phyloP scores from a whole-genome alignment of 2,113 vertebrate species.

The Strigops habroptila region DNA sequence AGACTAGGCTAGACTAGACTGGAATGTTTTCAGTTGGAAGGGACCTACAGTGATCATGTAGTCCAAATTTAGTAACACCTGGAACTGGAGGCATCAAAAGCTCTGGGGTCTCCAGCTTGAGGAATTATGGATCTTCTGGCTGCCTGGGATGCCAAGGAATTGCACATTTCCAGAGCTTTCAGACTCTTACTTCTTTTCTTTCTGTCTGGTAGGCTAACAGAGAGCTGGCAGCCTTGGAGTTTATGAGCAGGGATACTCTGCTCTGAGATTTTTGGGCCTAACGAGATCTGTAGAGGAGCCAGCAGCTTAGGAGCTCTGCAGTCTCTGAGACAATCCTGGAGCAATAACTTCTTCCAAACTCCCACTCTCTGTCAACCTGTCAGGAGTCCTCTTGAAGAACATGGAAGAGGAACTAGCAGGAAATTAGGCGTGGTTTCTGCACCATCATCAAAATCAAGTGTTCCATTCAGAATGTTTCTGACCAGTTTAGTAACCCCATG shows the following conservation, averaged over 20 bases:
- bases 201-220: conserved; percentile 9
- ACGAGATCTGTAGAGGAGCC: conserved; percentile 51
- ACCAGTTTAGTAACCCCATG: not conserved
- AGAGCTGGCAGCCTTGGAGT: conserved; percentile 10
- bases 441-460: conserved; percentile 39
- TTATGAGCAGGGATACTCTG: not conserved
- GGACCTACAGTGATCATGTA: not conserved
- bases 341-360: conserved; percentile 51
- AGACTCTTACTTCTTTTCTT: not conserved
- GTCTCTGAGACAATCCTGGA: conserved; percentile 38
- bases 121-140: not conserved
- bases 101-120: not conserved
- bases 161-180: conserved; percentile 17
- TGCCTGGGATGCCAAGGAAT: not conserved
- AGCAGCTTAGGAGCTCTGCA: conserved; percentile 31
- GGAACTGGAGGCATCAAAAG: not conserved
- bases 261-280: conserved; percentile 58
- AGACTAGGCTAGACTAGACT: not conserved
- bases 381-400: conserved; percentile 33
- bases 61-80: not conserved
- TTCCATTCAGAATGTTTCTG: not conserved
- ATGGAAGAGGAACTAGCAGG: conserved; percentile 37
- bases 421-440: conserved; percentile 32
- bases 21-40: not conserved
- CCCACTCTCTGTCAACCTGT: conserved; percentile 58